Evolutionary conservation across 2,797 vertebrate species (phyloP).

Genomic region (Ispidina picta): DNA sequence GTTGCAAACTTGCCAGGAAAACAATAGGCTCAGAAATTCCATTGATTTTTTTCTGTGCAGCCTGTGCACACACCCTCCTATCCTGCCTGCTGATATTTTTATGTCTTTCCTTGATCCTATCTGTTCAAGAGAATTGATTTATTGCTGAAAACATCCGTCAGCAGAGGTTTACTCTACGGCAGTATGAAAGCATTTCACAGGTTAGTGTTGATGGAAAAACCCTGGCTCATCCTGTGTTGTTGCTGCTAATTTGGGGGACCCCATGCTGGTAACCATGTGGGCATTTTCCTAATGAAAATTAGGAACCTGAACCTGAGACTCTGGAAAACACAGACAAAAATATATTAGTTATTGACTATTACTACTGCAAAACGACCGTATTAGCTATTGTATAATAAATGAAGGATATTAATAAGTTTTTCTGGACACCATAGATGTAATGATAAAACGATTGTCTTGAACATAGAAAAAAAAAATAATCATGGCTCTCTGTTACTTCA

Average conservation of each 20-base stretch:
- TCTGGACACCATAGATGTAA: neutral
- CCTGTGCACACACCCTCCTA: slow-evolving; percentile 17
- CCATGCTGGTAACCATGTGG: neutral
- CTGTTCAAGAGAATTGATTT: neutral
- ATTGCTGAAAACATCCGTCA: neutral
- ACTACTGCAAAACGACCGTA: neutral
- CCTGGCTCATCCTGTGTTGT: neutral
- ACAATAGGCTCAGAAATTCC: slow-evolving; percentile 62
- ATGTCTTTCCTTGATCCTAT: slow-evolving; percentile 26
- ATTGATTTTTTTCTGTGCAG: slow-evolving; percentile 15
- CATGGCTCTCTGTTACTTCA: neutral
- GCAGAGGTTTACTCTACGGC: neutral
- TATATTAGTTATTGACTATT: neutral
- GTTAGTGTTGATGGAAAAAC: slow-evolving; percentile 28
- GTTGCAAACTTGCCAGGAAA: slow-evolving; percentile 69
- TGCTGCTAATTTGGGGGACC: neutral
- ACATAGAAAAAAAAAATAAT: neutral
- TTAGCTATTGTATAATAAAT: neutral
- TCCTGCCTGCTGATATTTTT: slow-evolving; percentile 49
- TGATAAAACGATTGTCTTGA: neutral
- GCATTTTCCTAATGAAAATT: neutral
- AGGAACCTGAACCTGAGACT: neutral
- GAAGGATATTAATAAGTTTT: neutral
- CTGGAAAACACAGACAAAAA: neutral
- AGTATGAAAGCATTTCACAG: neutral